These are phyloP conservation scores for Acrossocheilus fasciatus DNA, from an alignment of 2,797 vertebrate genomes.

Conservation along the genomic window DNA sequence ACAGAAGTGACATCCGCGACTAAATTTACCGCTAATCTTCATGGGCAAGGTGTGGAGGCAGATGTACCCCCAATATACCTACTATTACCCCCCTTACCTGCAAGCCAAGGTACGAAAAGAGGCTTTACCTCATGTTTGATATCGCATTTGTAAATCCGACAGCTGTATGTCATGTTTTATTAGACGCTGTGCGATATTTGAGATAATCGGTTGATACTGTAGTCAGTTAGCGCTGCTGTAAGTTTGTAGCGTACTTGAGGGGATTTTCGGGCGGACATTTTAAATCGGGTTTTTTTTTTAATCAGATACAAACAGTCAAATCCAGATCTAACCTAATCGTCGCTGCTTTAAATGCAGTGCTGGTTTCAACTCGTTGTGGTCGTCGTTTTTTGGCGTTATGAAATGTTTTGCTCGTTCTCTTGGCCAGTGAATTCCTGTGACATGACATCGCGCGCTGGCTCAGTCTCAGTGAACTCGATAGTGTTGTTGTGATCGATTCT, in stretches of 20 bases:
- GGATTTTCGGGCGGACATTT: slow-evolving; percentile 20
- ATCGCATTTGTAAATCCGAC: background rate
- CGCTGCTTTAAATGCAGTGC: background rate
- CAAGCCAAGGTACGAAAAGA: slow-evolving; percentile 81
- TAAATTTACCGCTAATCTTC: slow-evolving; percentile 82
- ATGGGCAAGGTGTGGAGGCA: slow-evolving; percentile 90
- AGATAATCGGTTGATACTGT: background rate
- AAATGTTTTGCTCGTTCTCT: slow-evolving; percentile 22
- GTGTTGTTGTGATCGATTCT: slow-evolving; percentile 1
- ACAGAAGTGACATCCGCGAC: slow-evolving; percentile 75
- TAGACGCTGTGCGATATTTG: background rate
- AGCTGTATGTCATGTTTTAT: background rate
- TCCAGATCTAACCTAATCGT: background rate
- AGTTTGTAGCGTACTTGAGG: slow-evolving; percentile 17
- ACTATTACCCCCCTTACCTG: slow-evolving; percentile 88
- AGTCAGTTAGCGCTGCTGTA: background rate
- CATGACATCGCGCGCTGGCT: slow-evolving; percentile 42
- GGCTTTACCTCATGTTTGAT: background rate
- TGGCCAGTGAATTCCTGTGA: slow-evolving; percentile 47
- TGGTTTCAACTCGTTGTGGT: slow-evolving; percentile 1
- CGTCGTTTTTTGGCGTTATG: slow-evolving; percentile 20
- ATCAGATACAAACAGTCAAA: background rate
- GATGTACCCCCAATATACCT: slow-evolving; percentile 90
- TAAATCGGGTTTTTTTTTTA: background rate
- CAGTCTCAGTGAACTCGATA: background rate